Percentiles rank a stretch among this genome's conserved stretches.
These are phyloP conservation scores for Ctenochaetus hawaiiensis DNA, from an alignment of 2,797 vertebrate species.

Conservation along the genomic window DNA sequence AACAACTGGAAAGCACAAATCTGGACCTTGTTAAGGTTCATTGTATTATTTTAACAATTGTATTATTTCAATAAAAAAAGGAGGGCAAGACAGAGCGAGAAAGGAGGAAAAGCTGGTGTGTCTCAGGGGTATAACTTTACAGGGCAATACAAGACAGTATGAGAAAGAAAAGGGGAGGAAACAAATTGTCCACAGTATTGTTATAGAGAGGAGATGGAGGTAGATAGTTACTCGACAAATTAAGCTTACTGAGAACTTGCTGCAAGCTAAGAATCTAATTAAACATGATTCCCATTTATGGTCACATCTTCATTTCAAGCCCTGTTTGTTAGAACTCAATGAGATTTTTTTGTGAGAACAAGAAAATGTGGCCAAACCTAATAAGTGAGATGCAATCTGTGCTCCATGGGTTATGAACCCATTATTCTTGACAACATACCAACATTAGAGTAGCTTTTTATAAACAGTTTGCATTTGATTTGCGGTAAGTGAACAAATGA, in stretches of 20 bases:
- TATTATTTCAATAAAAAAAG: conserved; percentile 10
- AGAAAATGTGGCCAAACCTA: conserved; percentile 32
- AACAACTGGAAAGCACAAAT: conserved; percentile 75
- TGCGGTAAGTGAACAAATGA: conserved; percentile 1
- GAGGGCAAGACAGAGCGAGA: not conserved
- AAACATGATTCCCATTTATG: conserved; percentile 55
- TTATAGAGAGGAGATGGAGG: conserved; percentile 29
- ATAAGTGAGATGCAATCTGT: conserved; percentile 29
- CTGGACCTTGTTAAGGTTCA: conserved; percentile 45
- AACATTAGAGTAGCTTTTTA: conserved; percentile 12
- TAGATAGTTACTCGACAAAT: conserved; percentile 59
- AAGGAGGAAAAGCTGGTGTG: conserved; percentile 2
- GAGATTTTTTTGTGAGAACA: conserved; percentile 24
- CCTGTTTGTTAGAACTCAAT: conserved; percentile 48
- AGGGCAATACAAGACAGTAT: conserved; percentile 1
- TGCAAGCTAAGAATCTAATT: conserved; percentile 69
- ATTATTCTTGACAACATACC: conserved; percentile 18
- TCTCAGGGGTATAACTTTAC: conserved; percentile 5
- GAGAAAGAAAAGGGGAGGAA: conserved; percentile 16
- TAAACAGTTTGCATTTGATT: conserved; percentile 5
- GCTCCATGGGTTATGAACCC: conserved; percentile 5
- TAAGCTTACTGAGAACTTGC: conserved; percentile 55
- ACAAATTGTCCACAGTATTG: conserved; percentile 16
- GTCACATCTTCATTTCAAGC: conserved; percentile 61
- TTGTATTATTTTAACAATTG: conserved; percentile 41